Conservation (phyloP, 2,888 invertebrate genomes). For the Dyspetes luteomarginatus region DNA sequence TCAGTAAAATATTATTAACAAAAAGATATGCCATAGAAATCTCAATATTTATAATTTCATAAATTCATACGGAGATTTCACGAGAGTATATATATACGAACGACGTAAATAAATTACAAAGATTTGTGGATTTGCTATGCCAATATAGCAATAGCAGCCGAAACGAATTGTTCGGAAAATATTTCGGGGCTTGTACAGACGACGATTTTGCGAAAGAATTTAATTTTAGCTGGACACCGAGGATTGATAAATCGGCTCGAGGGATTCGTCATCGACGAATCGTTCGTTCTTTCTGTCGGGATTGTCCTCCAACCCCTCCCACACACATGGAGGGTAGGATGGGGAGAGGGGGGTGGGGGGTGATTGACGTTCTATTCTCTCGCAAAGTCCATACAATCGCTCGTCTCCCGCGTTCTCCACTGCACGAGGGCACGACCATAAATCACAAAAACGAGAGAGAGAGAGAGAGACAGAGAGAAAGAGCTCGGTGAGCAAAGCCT, state of each 20-base stretch:
- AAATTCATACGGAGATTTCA: not conserved
- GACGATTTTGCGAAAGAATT: conserved; percentile 61
- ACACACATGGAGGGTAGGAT: conserved; percentile 7
- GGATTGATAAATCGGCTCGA: conserved; percentile 57
- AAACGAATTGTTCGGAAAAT: conserved; percentile 57
- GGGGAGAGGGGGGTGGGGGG: not conserved
- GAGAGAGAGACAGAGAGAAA: conserved; percentile 24
- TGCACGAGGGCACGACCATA: conserved; percentile 54
- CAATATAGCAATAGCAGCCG: not conserved
- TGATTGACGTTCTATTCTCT: conserved; percentile 60
- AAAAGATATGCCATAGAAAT: not conserved
- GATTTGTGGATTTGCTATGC: conserved; percentile 39
- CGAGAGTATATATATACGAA: conserved; percentile 1
- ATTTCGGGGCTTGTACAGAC: conserved; percentile 42
- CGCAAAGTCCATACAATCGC: conserved; percentile 57
- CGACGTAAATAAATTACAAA: conserved; percentile 42
- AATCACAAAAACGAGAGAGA: conserved; percentile 60
- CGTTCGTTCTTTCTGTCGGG: conserved; percentile 21
- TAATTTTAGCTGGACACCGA: conserved; percentile 59
- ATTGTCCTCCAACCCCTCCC: not conserved
- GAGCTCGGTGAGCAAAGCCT: conserved; percentile 57
- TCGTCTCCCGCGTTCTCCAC: conserved; percentile 43
- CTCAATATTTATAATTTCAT: too few species aligned
- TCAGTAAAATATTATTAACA: not conserved
- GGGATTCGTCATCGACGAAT: conserved; percentile 60